These are phyloP conservation scores for Ischnus inquisitorius DNA, from an alignment of 2,888 invertebrate genomes.

Conservation along the genomic window DNA sequence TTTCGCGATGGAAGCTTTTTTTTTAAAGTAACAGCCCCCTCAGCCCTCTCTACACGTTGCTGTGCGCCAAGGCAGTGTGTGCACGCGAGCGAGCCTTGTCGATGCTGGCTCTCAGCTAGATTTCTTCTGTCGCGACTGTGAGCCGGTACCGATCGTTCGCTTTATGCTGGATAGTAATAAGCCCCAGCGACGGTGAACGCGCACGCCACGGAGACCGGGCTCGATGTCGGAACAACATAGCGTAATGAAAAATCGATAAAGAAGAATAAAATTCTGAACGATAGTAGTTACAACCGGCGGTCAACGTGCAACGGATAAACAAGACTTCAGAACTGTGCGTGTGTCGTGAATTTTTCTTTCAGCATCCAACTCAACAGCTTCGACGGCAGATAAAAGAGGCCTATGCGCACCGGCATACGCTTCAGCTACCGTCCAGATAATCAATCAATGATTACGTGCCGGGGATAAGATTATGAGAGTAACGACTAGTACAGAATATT, in stretches of 20 bases:
- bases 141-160: slow-evolving; percentile 59
- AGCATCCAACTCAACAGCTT: slow-evolving; percentile 41
- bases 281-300: slow-evolving; percentile 35
- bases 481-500: slow-evolving; percentile 9
- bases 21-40: slow-evolving; percentile 51
- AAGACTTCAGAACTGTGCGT: slow-evolving; percentile 44
- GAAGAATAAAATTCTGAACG: slow-evolving; percentile 52
- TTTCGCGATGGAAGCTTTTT: slow-evolving; percentile 55
- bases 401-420: not conserved
- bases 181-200: slow-evolving; percentile 40
- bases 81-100: slow-evolving; percentile 52
- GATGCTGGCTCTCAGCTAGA: slow-evolving; percentile 54
- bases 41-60: not conserved
- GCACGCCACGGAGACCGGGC: slow-evolving; percentile 8
- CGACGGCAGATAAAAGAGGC: slow-evolving; percentile 27
- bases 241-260: slow-evolving; percentile 29
- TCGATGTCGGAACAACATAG: slow-evolving; percentile 25
- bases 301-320: slow-evolving; percentile 46
- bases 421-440: slow-evolving; percentile 40
- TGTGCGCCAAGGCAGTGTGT: slow-evolving; percentile 19
- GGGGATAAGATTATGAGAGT: slow-evolving; percentile 50
- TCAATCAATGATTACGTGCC: slow-evolving; percentile 64
- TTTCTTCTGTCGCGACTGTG: slow-evolving; percentile 60
- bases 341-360: slow-evolving; percentile 43
- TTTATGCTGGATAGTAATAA: slow-evolving; percentile 66